Evolutionary conservation across 1,140 invertebrate species (phyloP).

Genomic region (Watersipora subatra): DNA sequence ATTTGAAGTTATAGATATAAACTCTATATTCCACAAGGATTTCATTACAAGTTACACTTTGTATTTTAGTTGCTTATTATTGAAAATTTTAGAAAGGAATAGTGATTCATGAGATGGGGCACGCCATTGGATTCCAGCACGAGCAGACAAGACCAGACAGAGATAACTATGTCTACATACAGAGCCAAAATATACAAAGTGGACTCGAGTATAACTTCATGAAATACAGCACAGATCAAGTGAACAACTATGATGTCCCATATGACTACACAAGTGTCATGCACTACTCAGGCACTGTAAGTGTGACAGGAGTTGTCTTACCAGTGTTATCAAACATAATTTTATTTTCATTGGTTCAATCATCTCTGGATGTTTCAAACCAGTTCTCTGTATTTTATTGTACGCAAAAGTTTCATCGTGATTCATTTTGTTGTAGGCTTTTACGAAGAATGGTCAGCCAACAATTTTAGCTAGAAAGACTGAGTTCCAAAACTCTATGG

Average conservation of each 20-base stretch:
- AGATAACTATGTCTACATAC: slow-evolving; percentile 50
- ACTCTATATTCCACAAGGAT: too few species aligned
- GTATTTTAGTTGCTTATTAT: too few species aligned
- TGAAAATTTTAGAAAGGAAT: slow-evolving; percentile 19
- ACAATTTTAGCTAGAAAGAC: background rate
- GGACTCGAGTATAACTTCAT: slow-evolving; percentile 41
- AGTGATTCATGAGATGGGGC: slow-evolving; percentile 42
- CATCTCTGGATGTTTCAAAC: too few species aligned
- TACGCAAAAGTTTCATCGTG: too few species aligned
- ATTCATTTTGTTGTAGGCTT: slow-evolving; percentile 1
- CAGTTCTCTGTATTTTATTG: too few species aligned
- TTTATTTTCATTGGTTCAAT: too few species aligned
- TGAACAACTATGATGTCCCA: slow-evolving; percentile 36
- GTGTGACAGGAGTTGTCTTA: too few species aligned
- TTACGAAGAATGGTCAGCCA: background rate
- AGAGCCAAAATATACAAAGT: slow-evolving; percentile 50
- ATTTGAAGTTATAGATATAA: background rate
- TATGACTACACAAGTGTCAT: slow-evolving; percentile 46
- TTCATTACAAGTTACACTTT: too few species aligned
- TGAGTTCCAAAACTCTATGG: background rate
- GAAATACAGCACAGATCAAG: slow-evolving; percentile 31
- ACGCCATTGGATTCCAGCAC: slow-evolving; percentile 44
- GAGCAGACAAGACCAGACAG: slow-evolving; percentile 55
- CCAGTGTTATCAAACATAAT: too few species aligned
- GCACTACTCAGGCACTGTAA: slow-evolving; percentile 28